These are phyloP conservation scores for Epicampocera succincta DNA, from an alignment of 2,888 invertebrate species.

Conservation along the genomic window DNA sequence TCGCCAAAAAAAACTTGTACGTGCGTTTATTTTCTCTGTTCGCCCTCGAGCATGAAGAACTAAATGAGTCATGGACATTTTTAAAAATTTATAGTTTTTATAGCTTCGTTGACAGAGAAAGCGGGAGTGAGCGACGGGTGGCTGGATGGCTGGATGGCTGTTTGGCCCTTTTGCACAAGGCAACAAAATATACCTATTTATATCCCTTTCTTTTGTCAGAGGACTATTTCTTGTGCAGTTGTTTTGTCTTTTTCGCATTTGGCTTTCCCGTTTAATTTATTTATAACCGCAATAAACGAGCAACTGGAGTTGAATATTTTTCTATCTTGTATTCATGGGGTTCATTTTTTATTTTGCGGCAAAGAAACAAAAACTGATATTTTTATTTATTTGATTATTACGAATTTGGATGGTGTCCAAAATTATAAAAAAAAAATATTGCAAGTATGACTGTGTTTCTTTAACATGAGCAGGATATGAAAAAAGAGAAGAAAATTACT, in stretches of 20 bases:
- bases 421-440: conserved; percentile 21
- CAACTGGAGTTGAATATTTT: conserved; percentile 45
- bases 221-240: conserved; percentile 18
- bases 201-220: not conserved
- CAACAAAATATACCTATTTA: not conserved
- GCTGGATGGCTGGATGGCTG: not conserved
- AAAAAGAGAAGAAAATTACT: conserved; percentile 37
- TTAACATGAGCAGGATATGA: not conserved
- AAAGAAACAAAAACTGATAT: conserved; percentile 18
- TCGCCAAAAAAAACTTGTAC: not conserved
- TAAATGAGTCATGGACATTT: conserved; percentile 36
- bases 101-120: conserved; percentile 1
- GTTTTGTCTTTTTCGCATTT: conserved; percentile 3
- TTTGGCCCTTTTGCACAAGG: not conserved
- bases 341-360: conserved; percentile 10
- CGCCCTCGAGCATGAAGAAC: not conserved
- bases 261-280: conserved; percentile 31
- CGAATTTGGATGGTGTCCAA: conserved; percentile 66
- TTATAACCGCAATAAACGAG: conserved; percentile 42
- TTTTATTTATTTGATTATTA: conserved; percentile 60
- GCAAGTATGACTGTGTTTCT: not conserved
- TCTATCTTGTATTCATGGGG: not conserved
- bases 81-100: conserved; percentile 32
- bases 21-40: not conserved
- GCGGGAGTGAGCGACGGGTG: conserved; percentile 41